These are phyloP conservation scores for Crossaster papposus DNA, from an alignment of 53 echinoderm and acorn worm genomes.

Conservation along the genomic window DNA sequence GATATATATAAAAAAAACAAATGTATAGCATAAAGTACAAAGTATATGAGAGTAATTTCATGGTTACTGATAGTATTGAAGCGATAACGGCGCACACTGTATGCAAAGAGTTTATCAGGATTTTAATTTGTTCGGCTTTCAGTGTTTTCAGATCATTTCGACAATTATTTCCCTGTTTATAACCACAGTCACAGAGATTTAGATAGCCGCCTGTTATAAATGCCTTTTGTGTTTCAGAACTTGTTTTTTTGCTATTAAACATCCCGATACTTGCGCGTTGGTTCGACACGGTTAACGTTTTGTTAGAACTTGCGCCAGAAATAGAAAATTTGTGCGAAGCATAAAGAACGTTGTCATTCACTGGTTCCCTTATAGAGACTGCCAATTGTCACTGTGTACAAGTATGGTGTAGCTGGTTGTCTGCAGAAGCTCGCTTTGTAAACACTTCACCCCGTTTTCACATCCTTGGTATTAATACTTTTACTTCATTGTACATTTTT, in stretches of 20 bases:
- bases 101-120: conserved; percentile 6
- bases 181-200: no score
- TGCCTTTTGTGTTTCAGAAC: background rate
- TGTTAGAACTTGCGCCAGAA: no score
- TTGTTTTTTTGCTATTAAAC: background rate
- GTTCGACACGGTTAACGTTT: no score
- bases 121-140: conserved; percentile 9
- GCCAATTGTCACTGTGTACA: background rate
- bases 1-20: conserved; percentile 25
- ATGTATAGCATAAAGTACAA: conserved; percentile 8
- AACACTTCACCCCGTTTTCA: background rate
- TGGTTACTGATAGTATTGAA: conserved; percentile 2
- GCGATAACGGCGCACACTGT: conserved; percentile 10
- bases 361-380: background rate
- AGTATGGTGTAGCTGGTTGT: background rate
- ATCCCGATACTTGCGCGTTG: no score
- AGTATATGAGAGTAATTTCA: background rate
- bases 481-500: background rate
- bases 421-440: background rate
- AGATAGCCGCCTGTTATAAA: background rate
- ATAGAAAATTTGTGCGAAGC: no score
- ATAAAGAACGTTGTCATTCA: background rate
- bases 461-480: background rate
- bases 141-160: background rate
- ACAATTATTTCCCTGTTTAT: background rate